These are phyloP conservation scores for Cariama cristata DNA, from an alignment of 2,113 vertebrate genomes.

Conservation along the genomic window DNA sequence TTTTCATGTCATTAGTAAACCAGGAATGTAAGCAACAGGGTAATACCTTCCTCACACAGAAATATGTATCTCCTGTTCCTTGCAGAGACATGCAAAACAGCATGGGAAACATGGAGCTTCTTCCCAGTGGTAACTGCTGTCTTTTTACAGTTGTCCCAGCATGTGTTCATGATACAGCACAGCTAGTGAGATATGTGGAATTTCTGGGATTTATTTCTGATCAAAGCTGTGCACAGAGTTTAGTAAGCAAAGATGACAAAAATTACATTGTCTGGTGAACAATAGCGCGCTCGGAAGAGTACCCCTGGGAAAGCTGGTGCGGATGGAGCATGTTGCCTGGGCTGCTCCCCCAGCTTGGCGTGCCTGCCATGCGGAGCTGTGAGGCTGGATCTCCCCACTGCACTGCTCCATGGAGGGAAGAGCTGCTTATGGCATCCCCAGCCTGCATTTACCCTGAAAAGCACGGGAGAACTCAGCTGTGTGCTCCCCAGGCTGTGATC, in stretches of 20 bases:
- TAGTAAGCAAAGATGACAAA: not conserved
- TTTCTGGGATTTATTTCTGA: constrained; percentile 55
- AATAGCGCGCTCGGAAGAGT: rapidly evolving
- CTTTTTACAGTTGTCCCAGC: constrained; percentile 11
- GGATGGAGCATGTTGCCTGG: rapidly evolving
- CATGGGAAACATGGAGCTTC: not conserved
- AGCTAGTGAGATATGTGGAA: constrained; percentile 12
- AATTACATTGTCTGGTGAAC: not conserved
- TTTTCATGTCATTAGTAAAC: not conserved
- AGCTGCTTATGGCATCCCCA: not conserved
- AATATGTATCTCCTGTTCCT: not conserved
- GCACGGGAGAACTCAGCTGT: rapidly evolving
- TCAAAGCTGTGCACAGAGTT: not conserved
- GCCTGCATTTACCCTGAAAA: not conserved
- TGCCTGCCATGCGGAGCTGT: rapidly evolving
- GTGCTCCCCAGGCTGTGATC: not conserved
- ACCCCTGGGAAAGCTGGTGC: rapidly evolving
- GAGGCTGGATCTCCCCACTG: not conserved
- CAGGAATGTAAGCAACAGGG: not conserved
- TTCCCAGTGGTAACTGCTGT: not conserved
- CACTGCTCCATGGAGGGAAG: not conserved
- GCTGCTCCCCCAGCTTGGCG: not conserved
- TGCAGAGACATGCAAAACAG: not conserved
- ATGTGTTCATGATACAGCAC: not conserved
- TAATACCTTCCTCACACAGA: not conserved